These are phyloP conservation scores for Sebastes elongatus DNA, from an alignment of 2,797 vertebrate species.

Conservation along the genomic window DNA sequence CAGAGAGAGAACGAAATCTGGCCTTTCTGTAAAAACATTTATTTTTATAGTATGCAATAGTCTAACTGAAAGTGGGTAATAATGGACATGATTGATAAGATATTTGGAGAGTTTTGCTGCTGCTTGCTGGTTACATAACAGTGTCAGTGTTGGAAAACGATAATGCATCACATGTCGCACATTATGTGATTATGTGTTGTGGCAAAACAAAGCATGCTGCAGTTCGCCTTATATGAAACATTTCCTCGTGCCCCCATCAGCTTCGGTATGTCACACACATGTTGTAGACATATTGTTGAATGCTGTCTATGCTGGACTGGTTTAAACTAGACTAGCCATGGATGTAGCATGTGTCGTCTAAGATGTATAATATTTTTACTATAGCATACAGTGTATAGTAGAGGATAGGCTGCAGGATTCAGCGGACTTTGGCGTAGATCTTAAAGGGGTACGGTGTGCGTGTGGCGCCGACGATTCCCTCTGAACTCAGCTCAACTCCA, in stretches of 20 bases:
- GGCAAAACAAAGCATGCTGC: background rate
- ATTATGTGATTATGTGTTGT: background rate
- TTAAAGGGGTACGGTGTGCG: conserved; percentile 81
- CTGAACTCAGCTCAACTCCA: conserved; percentile 57
- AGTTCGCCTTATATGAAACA: background rate
- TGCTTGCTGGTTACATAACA: background rate
- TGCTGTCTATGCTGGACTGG: background rate
- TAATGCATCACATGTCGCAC: background rate
- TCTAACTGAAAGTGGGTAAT: background rate
- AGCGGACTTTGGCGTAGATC: conserved; percentile 74
- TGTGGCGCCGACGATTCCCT: conserved; percentile 80
- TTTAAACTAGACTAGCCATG: background rate
- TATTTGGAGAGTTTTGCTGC: background rate
- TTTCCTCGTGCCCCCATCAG: background rate
- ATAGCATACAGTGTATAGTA: background rate
- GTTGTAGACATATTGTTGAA: background rate
- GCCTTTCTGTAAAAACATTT: no score
- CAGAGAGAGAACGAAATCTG: no score
- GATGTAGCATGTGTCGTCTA: background rate
- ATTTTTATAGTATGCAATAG: background rate
- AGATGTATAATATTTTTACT: background rate
- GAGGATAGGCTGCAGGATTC: background rate
- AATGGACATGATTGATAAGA: background rate
- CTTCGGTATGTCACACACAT: background rate
- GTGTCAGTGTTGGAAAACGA: background rate